Conservation (phyloP, 2,888 invertebrate species). For the Ectropis crepuscularia region DNA sequence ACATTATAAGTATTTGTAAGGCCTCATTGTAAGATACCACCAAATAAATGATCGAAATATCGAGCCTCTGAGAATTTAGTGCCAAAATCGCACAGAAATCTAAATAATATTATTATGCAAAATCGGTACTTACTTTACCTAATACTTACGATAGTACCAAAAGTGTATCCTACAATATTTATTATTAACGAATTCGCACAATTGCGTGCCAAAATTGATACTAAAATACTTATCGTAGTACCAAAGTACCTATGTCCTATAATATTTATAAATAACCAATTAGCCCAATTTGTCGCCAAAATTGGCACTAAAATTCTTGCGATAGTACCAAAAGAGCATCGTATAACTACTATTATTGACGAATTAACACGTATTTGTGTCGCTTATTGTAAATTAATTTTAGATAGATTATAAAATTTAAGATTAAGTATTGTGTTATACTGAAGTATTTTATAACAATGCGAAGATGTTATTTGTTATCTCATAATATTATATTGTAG, state of each 20-base stretch:
- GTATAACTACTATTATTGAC: too few species aligned
- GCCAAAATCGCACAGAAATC: background rate
- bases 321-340: background rate
- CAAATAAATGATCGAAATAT: background rate
- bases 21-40: too few species aligned
- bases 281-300: constrained; percentile 7
- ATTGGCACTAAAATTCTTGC: background rate
- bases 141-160: too few species aligned
- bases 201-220: constrained; percentile 11
- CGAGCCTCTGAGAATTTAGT: background rate
- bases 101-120: too few species aligned
- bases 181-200: background rate
- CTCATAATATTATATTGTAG: background rate
- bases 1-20: too few species aligned
- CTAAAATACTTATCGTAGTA: background rate
- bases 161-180: background rate
- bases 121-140: background rate
- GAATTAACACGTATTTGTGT: constrained; percentile 24
- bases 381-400: constrained; percentile 16
- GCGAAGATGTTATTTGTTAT: background rate
- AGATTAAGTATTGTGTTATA: background rate
- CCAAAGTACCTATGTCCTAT: background rate
- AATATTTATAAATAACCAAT: background rate
- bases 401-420: constrained; percentile 6
- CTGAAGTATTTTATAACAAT: too few species aligned